Percentiles rank a stretch among this genome's conserved stretches.
Conservation (phyloP, 2,797 vertebrate species). For the Pseudomugil tenellus region DNA sequence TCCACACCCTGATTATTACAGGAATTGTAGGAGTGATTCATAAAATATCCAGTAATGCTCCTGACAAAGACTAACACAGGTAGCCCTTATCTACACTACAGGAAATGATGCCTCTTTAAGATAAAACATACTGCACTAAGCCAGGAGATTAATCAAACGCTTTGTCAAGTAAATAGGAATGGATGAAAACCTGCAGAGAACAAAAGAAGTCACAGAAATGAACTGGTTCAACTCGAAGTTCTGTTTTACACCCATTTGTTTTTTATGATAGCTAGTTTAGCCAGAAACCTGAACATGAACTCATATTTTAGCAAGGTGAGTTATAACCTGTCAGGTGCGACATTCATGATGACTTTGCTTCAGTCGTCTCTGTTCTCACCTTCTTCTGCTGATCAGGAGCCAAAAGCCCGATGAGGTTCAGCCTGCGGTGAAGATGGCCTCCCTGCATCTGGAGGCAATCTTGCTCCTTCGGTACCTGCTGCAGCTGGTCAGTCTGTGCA, state of each 20-base stretch:
- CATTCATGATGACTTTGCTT: too few relatives aligned
- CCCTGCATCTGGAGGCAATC: too few relatives aligned
- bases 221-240: slow-evolving; percentile 31
- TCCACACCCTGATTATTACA: background rate
- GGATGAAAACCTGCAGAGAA: slow-evolving; percentile 8
- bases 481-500: too few relatives aligned
- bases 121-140: background rate
- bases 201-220: slow-evolving; percentile 24
- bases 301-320: background rate
- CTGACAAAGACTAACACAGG: slow-evolving; percentile 9
- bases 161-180: slow-evolving; percentile 12
- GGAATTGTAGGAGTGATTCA: slow-evolving; percentile 17
- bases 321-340: background rate
- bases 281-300: background rate
- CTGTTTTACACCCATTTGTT: background rate
- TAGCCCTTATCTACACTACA: slow-evolving; percentile 30
- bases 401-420: too few relatives aligned
- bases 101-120: background rate
- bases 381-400: too few relatives aligned
- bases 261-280: slow-evolving; percentile 8
- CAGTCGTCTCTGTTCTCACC: too few relatives aligned
- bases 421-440: too few relatives aligned
- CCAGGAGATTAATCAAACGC: slow-evolving; percentile 1
- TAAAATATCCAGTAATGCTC: slow-evolving; percentile 10
- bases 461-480: too few relatives aligned